Evolutionary conservation across 2,888 invertebrate species (phyloP), one percentile per base, ranked within the genome.

Genomic region (Drosophila seclusa): DNA sequence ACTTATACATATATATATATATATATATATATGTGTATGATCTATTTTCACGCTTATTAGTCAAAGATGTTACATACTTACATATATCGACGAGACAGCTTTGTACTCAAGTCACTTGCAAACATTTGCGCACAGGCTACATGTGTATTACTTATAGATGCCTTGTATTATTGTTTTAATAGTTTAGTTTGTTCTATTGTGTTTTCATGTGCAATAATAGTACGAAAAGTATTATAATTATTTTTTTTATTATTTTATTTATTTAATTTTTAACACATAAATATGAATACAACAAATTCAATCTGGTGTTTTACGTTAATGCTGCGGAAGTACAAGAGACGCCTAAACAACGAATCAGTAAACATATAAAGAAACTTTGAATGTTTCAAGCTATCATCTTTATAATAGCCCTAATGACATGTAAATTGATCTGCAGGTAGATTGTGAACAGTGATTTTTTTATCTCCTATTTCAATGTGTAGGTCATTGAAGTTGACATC

Each of bases 11-110:
- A 36, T 40, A 40, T 40, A 32, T 31, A 31, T 10, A 31, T 32
- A 32, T n/a, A 50, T n/a, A 16, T 32, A n/a, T n/a, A n/a, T n/a
- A n/a, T n/a, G 31, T 61, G 24, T 62, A 63, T 63, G 24, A 49
- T 57, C 10, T 58, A 65, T 59, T 50, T 65, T 59, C 36, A 65
- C 59, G 64, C 59, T 59, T 59, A 59, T 65, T 65, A 65, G 49
- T 59, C 64, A 49, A 65, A 59, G 50, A 65, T 65, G 49, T 65
- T 65, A 49, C 18, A 57, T 64, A 57, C 31, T 16, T 64, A 57
- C 42, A 24, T 60, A 58, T 21, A 63, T 21, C 29, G 38, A 24
- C 38, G 48, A 48, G 49, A n/a, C 50, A 49, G 38, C n/a, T 32
- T 49, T 59, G n/a, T 50, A 50, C 64, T 59, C 64, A 65, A 59